Evolutionary conservation across 2,888 invertebrate genomes (phyloP), one percentile per base, ranked within the genome.

Genomic region (Clivina fossor): DNA sequence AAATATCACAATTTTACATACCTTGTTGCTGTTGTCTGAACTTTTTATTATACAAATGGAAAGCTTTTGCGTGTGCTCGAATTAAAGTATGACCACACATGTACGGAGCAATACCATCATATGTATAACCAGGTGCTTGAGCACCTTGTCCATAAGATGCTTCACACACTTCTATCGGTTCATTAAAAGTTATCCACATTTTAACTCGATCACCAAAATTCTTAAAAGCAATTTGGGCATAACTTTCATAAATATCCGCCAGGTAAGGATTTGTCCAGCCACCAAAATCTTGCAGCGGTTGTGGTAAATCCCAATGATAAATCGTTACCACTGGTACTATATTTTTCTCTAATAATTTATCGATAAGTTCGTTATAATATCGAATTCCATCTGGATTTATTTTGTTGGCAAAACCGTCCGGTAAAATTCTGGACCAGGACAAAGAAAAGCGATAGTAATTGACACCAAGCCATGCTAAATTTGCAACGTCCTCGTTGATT

Each of bases 131-230:
- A n/a, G 80, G 80, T 5, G 80, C 80, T 59, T 77, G 77, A 61
- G 72, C 73, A 0, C 69, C 72, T 60, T 75, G 75, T 7, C 80
- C 81, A 75, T 68, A 76, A 5, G 79, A 80, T 43, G 75, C 74
- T 59, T 76, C 74, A 64, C 79, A 80, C 35, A 78, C 74, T 59
- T 79, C 77, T 54, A 75, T 78, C 0, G 85, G 85, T 64, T 86
- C 85, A 65, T 88, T 88, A 61, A 87, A 76, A 0, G 88, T 87
- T 37, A 85, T 80, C 85, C 86, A 88, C 57, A 68, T 65, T 61
- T 83, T 81, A 43, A 83, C 79, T 65, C 74, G 75, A 62, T 76
- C 77, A 22, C 82, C 82, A 61, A 81, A 82, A 55, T 76, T 71
- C 57, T 72, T 72, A 67, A 77, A 82, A 67, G 80, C 77, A 1